Evolutionary conservation across 2,888 invertebrate genomes (phyloP).

Genomic region (Hypolimnas misippus): DNA sequence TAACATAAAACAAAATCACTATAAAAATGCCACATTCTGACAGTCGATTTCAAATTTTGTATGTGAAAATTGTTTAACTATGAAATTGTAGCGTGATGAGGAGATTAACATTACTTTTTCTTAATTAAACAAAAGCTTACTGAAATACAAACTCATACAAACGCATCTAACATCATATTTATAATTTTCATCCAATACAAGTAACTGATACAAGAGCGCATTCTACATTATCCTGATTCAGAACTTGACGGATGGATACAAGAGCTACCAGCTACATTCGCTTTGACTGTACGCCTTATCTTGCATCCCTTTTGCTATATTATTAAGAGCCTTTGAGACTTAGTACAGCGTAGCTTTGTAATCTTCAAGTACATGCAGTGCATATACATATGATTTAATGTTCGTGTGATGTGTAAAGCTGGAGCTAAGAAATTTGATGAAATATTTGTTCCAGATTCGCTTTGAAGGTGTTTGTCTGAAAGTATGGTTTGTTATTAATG

Average conservation of each 20-base stretch:
- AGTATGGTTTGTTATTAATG: not conserved
- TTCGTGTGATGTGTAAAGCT: not conserved
- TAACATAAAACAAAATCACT: too few species aligned
- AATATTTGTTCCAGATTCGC: too few species aligned
- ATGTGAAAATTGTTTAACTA: too few species aligned
- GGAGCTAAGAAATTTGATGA: not conserved
- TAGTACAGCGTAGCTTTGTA: slow-evolving; percentile 1
- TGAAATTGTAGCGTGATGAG: too few species aligned
- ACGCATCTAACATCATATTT: not conserved
- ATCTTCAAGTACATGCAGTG: not conserved
- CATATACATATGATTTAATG: slow-evolving; percentile 3
- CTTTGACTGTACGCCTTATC: slow-evolving; percentile 9
- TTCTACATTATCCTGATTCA: not conserved
- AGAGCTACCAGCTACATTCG: not conserved
- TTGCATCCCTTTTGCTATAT: slow-evolving; percentile 11
- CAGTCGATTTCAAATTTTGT: too few species aligned
- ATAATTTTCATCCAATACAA: not conserved
- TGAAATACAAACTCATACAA: too few species aligned
- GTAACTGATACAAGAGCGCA: not conserved
- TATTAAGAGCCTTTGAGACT: slow-evolving; percentile 14
- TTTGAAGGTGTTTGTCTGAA: not conserved
- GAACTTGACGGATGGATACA: not conserved
- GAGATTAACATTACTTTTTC: too few species aligned
- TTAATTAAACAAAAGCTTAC: too few species aligned
- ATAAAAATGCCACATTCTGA: too few species aligned